Conservation (phyloP, 2,797 vertebrate species). For the Leptodactylus fallax region DNA sequence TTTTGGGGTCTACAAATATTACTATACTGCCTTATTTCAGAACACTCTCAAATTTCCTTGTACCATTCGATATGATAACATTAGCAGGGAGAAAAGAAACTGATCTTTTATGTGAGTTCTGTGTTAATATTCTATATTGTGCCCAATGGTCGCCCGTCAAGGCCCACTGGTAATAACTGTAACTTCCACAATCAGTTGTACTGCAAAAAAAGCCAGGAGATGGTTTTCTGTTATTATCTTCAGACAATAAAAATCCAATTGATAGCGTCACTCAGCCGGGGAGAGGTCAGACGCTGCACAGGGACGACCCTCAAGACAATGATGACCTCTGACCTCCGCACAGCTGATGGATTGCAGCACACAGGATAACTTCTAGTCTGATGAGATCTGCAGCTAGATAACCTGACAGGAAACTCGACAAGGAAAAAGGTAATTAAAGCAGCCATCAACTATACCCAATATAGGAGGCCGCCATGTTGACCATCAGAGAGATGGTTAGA, state of each 20-base stretch:
- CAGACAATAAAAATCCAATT: conserved; percentile 37
- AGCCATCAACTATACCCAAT: not conserved
- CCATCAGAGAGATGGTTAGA: too few relatives aligned
- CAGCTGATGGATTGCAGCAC: conserved; percentile 5
- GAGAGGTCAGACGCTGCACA: conserved; percentile 8
- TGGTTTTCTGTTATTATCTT: not conserved
- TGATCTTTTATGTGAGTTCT: not conserved
- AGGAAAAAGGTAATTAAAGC: not conserved
- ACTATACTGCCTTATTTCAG: not conserved
- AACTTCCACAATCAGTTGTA: not conserved
- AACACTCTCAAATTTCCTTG: not conserved
- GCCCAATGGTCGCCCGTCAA: not conserved
- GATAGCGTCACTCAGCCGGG: not conserved
- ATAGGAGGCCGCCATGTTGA: not conserved
- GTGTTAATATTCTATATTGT: too few relatives aligned
- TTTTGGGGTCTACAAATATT: not conserved
- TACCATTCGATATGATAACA: not conserved
- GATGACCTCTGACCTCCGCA: conserved; percentile 30
- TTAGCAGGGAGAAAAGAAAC: not conserved
- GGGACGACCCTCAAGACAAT: not conserved
- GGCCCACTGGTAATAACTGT: not conserved
- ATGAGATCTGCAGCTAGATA: not conserved
- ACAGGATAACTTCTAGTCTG: not conserved
- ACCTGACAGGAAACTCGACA: not conserved
- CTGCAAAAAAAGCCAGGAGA: not conserved